A percentile compares a stretch with the other conserved stretches of the same genome.
phyloP scores from a whole-genome alignment of 2,888 invertebrate genomes.

The Mycalesis mineus region DNA sequence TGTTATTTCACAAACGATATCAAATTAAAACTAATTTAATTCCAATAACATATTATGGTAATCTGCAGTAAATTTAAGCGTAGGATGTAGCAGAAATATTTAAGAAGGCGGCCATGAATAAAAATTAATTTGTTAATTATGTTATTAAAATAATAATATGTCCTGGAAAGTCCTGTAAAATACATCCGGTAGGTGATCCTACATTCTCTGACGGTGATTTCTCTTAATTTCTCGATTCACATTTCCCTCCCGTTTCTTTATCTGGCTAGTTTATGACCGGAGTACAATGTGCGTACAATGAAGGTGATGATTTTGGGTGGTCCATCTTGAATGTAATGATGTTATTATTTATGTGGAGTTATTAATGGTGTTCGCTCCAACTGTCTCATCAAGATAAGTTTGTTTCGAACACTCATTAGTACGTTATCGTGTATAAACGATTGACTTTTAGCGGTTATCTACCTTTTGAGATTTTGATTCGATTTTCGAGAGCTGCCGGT shows the following conservation, averaged over 20 bases:
- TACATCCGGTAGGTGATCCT: not conserved
- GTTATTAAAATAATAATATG: too few relatives aligned
- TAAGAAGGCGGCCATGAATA: too few relatives aligned
- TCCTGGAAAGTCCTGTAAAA: not conserved
- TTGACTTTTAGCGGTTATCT: constrained; percentile 63
- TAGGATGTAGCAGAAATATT: too few relatives aligned
- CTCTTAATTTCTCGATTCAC: constrained; percentile 55
- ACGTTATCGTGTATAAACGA: constrained; percentile 65
- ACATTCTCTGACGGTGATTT: constrained; percentile 41
- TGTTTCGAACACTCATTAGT: constrained; percentile 69
- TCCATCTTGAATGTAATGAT: constrained; percentile 63
- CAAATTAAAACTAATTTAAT: too few relatives aligned
- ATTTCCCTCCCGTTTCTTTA: constrained; percentile 57
- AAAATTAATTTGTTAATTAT: too few relatives aligned
- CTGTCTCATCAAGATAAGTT: constrained; percentile 73
- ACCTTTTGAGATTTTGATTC: constrained; percentile 50
- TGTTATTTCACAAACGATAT: too few relatives aligned
- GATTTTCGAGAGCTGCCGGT: constrained; percentile 41
- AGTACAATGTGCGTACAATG: constrained; percentile 42
- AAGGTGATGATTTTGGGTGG: constrained; percentile 77
- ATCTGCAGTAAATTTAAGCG: too few relatives aligned
- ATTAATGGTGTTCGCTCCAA: constrained; percentile 62
- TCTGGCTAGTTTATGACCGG: constrained; percentile 57
- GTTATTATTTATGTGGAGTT: constrained; percentile 70
- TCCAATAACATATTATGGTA: too few relatives aligned